Base-by-base conservation (phyloP, 2,797 vertebrate species). In the Periparus ater region DNA sequence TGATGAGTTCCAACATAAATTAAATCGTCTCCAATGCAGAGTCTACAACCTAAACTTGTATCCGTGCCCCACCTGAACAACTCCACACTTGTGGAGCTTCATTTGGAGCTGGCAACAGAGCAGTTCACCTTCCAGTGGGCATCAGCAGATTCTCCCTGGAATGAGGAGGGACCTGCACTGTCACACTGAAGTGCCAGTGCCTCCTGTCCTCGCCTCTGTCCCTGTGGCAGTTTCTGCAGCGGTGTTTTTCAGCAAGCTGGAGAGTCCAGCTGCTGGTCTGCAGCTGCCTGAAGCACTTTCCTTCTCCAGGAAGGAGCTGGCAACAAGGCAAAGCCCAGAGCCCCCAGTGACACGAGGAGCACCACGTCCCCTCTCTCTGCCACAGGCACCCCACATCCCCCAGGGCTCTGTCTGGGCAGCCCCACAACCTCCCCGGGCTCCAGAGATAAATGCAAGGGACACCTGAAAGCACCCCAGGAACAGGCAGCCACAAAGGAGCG, bases 1-100 rank as follows among this genome's bases (percentile, higher is more conserved):
- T 89, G 91, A 84, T 81, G 85, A 93, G 71, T 70, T 89, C 75
- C 53, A 84, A 79, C 36, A 60, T 50, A 78, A 95, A 85, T 91
- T 82, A 90, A 91, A 88, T 60, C 3, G 19, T 80, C 63, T 90
- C 7, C 3, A 91, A 32, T 5, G 7, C 47, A 40, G 38, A 88
- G 22, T 70, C 45, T 87, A 47, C 70, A 82, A 67, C 48, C 55
- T 54, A 1, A 77, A 58, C 54, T 30, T 83, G 57, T 51, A 74
- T 21, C 48, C 19, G 1, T 9, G 27, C 20, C 29, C 54, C 36
- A 4, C 25, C 68, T 78, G 76, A 89, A 55, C 16, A 13, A 12
- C 44, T 13, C 14, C 14, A 9, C 20, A 3, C 21, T 57, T 47
- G 16, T 19, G 34, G 68, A 84, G 29, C 29, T 70, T 84, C 21